A percentile compares a stretch with the other conserved stretches of the same genome.
Conservation (phyloP, 2,113 vertebrate species). For the Melanerpes aurifrons region DNA sequence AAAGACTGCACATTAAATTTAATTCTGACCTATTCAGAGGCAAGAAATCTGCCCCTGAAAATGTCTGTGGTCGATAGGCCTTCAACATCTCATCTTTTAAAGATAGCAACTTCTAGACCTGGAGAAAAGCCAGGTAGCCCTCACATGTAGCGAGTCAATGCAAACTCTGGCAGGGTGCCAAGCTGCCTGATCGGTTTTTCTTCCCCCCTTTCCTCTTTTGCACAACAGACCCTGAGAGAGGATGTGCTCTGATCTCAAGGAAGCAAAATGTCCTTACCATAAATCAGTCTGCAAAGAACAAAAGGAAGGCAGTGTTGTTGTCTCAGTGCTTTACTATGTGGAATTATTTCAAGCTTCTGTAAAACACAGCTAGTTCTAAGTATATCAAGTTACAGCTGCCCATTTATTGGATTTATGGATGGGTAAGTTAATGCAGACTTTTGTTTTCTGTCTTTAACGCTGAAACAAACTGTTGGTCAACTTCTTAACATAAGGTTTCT, state of each 20-base stretch:
- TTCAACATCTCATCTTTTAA: constrained; percentile 34
- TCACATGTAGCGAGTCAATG: background rate
- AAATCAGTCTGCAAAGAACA: constrained; percentile 25
- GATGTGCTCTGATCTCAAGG: background rate
- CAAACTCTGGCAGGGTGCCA: background rate
- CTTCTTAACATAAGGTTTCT: background rate
- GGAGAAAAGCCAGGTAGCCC: background rate
- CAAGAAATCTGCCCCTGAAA: background rate
- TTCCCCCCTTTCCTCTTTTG: background rate
- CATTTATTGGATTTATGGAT: background rate
- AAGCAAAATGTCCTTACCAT: background rate
- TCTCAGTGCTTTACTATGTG: background rate
- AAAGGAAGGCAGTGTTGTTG: background rate
- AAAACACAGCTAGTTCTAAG: background rate
- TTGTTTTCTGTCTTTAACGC: background rate
- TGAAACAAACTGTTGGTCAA: background rate
- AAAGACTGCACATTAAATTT: background rate
- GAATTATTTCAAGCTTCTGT: background rate
- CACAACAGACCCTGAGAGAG: background rate
- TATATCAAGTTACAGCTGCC: background rate
- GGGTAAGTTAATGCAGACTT: background rate
- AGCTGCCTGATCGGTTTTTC: background rate
- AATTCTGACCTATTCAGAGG: background rate
- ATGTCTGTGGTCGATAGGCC: background rate
- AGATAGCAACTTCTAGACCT: background rate